Evolutionary conservation across 2,888 invertebrate genomes (phyloP).

Genomic region (Unio pictorum): DNA sequence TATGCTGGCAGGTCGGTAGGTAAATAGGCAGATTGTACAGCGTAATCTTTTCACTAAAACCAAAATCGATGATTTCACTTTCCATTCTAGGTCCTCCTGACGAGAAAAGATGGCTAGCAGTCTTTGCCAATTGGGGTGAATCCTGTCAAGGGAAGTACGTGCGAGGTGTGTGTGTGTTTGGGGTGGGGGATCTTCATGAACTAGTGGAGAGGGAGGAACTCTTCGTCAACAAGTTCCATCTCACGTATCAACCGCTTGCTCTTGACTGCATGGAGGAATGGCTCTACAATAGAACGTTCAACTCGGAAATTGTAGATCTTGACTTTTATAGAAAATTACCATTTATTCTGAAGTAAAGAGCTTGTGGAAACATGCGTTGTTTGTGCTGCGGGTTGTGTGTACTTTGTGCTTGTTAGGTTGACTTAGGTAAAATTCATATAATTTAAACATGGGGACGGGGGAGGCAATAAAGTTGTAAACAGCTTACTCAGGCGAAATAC

Average conservation of each 20-base stretch:
- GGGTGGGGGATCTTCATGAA: slow-evolving; percentile 55
- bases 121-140: slow-evolving; percentile 60
- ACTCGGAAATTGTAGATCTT: slow-evolving; percentile 8
- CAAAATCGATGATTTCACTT: not conserved
- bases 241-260: slow-evolving; percentile 54
- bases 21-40: no score
- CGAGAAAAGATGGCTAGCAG: slow-evolving; percentile 56
- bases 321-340: slow-evolving; percentile 33
- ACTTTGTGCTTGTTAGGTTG: no score
- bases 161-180: slow-evolving; percentile 64
- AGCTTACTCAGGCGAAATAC: no score
- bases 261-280: slow-evolving; percentile 65
- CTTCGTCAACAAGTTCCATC: slow-evolving; percentile 66
- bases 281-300: slow-evolving; percentile 48
- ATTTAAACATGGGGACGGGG: no score
- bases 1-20: no score
- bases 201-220: slow-evolving; percentile 51
- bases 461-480: no score
- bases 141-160: slow-evolving; percentile 58
- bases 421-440: no score
- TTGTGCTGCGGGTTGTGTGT: no score
- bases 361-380: no score
- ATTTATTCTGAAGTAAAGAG: slow-evolving; percentile 14
- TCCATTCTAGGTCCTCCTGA: slow-evolving; percentile 40
- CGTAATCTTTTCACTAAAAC: not conserved